phyloP scores from a whole-genome alignment of 2,888 invertebrate genomes.

The Agrotis puta region DNA sequence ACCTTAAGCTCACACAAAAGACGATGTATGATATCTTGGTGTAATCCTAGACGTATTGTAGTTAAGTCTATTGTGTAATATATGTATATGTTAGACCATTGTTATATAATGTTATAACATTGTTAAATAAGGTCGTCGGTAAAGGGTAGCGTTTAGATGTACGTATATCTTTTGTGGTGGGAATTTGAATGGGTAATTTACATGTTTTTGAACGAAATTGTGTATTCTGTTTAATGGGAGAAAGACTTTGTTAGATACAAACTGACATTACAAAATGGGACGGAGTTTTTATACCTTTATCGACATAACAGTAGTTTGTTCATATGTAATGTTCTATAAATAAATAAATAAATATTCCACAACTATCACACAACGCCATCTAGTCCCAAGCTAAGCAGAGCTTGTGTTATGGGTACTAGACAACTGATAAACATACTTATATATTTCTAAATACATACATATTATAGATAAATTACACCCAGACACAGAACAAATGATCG shows the following conservation, averaged over 20 bases:
- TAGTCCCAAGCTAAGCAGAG: too few species aligned
- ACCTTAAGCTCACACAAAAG: slow-evolving; percentile 16
- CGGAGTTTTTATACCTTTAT: neutral
- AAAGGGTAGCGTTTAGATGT: neutral
- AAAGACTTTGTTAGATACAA: too few species aligned
- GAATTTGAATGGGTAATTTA: slow-evolving; percentile 31
- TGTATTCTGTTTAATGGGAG: neutral
- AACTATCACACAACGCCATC: too few species aligned
- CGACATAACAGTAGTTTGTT: neutral
- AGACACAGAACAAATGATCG: too few species aligned
- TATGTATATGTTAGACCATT: slow-evolving; percentile 12
- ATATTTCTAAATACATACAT: too few species aligned
- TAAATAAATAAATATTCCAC: too few species aligned
- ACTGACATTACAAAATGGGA: neutral
- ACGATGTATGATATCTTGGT: slow-evolving; percentile 26
- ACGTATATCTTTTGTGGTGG: slow-evolving; percentile 14
- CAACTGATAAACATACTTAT: too few species aligned
- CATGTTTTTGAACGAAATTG: slow-evolving; percentile 27
- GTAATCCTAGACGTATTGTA: slow-evolving; percentile 50
- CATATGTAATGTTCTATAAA: too few species aligned
- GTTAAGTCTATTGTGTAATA: neutral
- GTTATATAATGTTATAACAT: slow-evolving; percentile 7
- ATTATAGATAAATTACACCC: too few species aligned
- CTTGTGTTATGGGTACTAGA: too few species aligned
- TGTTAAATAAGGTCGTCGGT: neutral